phyloP scores from a whole-genome alignment of 2,888 invertebrate genomes.

The Tipula vernalis region DNA sequence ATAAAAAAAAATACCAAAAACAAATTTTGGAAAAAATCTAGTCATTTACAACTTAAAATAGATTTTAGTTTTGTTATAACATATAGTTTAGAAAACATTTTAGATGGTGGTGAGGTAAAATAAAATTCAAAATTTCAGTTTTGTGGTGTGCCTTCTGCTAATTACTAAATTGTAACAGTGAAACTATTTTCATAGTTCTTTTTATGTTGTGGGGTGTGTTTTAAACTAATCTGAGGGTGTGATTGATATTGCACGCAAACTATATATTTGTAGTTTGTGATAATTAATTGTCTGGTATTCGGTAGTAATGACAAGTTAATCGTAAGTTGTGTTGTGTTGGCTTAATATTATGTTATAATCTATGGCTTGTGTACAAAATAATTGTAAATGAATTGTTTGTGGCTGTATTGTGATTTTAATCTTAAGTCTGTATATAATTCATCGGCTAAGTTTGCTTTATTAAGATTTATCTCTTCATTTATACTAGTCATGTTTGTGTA shows the following conservation, averaged over 20 bases:
- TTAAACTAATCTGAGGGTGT: background rate
- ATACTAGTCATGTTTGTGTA: background rate
- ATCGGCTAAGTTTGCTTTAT: background rate
- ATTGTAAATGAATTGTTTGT: background rate
- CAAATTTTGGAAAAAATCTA: background rate
- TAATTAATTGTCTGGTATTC: background rate
- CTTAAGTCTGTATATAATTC: background rate
- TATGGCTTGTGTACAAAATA: background rate
- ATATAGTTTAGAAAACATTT: background rate
- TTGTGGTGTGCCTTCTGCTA: background rate
- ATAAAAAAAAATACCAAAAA: background rate
- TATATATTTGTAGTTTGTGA: background rate
- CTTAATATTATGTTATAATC: background rate
- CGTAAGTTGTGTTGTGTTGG: background rate
- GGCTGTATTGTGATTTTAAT: background rate
- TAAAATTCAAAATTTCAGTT: background rate
- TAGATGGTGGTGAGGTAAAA: background rate
- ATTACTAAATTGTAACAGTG: background rate
- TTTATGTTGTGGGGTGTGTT: background rate
- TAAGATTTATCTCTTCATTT: background rate
- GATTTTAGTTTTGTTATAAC: background rate
- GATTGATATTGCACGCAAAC: background rate
- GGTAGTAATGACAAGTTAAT: background rate
- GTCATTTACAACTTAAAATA: background rate
- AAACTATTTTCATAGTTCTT: background rate